These are phyloP conservation scores for Rousettus madagascariensis DNA, from an alignment of 2,797 vertebrate species.

Conservation along the genomic window DNA sequence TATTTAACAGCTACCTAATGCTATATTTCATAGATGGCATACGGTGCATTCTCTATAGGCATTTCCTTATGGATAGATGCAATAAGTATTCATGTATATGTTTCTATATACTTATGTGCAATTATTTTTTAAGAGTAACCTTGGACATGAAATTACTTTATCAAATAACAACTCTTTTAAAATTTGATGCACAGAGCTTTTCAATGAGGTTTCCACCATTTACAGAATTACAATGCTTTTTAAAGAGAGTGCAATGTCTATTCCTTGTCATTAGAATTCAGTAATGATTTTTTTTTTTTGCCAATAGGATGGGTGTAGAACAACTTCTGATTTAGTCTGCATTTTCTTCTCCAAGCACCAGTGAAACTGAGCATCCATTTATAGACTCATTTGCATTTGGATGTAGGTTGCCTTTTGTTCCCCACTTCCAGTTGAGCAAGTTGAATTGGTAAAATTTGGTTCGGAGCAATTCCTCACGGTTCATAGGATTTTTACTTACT, in stretches of 20 bases:
- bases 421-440: not conserved
- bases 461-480: not conserved
- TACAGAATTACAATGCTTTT: not conserved
- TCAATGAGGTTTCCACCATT: not conserved
- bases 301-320: not conserved
- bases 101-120: too few species aligned
- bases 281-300: not conserved
- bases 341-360: not conserved
- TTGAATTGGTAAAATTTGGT: not conserved
- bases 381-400: not conserved
- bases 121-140: not conserved
- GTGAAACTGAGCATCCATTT: not conserved
- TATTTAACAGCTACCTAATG: not conserved
- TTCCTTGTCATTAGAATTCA: not conserved
- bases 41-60: too few species aligned
- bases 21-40: fast-evolving
- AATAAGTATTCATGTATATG: fast-evolving
- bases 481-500: not conserved
- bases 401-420: not conserved
- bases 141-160: not conserved
- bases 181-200: not conserved
- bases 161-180: not conserved
- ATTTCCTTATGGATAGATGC: not conserved
- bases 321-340: not conserved
- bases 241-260: fast-evolving